Percentiles rank a stretch among this genome's conserved stretches.
These are phyloP conservation scores for Orthosia gracilis DNA, from an alignment of 2,888 invertebrate genomes.

Conservation along the genomic window DNA sequence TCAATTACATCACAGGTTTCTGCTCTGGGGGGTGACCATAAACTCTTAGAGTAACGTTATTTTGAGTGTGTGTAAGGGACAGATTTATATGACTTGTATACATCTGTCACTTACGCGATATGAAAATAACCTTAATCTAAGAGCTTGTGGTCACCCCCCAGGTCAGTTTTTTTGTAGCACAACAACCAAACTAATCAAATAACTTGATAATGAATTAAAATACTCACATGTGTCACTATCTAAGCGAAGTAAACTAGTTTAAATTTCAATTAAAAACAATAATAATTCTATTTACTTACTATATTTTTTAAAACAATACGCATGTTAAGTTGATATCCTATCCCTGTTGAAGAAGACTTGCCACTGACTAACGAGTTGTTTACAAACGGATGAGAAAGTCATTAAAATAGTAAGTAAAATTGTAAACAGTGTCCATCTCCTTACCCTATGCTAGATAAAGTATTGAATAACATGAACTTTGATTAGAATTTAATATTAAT, in stretches of 20 bases:
- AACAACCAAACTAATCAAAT: too few relatives aligned
- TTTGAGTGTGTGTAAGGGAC: too few relatives aligned
- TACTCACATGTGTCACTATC: neutral
- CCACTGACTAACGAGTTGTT: slow-evolving; percentile 35
- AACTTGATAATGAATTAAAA: slow-evolving; percentile 8
- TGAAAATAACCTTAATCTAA: too few relatives aligned
- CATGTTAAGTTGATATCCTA: neutral
- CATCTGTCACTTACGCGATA: too few relatives aligned
- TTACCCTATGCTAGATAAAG: slow-evolving; percentile 43
- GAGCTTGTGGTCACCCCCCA: too few relatives aligned
- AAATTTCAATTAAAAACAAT: slow-evolving; percentile 4
- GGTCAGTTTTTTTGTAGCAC: too few relatives aligned
- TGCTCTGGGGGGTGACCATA: too few relatives aligned
- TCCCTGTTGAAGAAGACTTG: slow-evolving; percentile 35
- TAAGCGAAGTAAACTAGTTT: slow-evolving; percentile 9
- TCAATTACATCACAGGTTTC: neutral
- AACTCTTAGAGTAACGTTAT: too few relatives aligned
- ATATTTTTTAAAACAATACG: slow-evolving; percentile 1
- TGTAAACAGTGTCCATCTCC: slow-evolving; percentile 53
- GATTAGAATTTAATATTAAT: slow-evolving; percentile 47
- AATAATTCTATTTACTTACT: neutral
- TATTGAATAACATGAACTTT: slow-evolving; percentile 52
- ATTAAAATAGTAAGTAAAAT: slow-evolving; percentile 48
- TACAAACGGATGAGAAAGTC: slow-evolving; percentile 47
- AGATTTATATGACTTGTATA: too few relatives aligned